phyloP scores from a whole-genome alignment of 30 jellyfish, hydroid and myxozoan genomes.

The Nemopilema nomurai region DNA sequence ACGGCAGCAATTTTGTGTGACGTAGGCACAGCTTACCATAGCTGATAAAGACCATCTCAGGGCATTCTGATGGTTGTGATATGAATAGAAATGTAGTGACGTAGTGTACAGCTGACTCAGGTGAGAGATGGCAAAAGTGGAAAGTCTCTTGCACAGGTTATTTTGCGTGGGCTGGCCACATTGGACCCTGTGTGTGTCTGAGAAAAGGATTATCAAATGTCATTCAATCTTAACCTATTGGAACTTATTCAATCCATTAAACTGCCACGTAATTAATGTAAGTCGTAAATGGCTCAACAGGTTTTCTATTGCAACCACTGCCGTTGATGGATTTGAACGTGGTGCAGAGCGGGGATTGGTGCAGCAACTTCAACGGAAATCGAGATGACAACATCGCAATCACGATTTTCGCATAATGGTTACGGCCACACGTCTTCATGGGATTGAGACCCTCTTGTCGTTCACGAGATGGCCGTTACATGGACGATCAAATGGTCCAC shows the following conservation, averaged over 20 bases:
- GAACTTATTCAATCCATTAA: constrained; percentile 24
- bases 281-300: constrained; percentile 42
- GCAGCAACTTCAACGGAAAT: constrained; percentile 48
- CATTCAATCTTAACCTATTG: neutral
- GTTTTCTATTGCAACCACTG: constrained; percentile 44
- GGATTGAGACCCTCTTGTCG: constrained; percentile 8
- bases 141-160: neutral
- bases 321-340: constrained; percentile 50
- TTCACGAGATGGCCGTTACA: neutral
- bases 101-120: too few relatives aligned
- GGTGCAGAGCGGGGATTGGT: constrained; percentile 3
- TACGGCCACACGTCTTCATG: constrained; percentile 11
- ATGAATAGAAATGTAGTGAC: too few relatives aligned
- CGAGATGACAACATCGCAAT: constrained; percentile 40
- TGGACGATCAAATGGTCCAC: neutral
- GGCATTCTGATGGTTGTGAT: too few relatives aligned
- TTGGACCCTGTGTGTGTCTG: neutral
- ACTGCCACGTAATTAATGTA: constrained; percentile 38
- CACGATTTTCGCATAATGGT: constrained; percentile 7
- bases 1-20: too few relatives aligned
- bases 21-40: too few relatives aligned
- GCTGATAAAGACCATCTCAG: too few relatives aligned
- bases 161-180: neutral
- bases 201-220: neutral
- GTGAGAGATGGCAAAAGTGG: neutral